These are phyloP conservation scores for Chrysocyon brachyurus DNA, from an alignment of 2,797 vertebrate species.

Conservation along the genomic window DNA sequence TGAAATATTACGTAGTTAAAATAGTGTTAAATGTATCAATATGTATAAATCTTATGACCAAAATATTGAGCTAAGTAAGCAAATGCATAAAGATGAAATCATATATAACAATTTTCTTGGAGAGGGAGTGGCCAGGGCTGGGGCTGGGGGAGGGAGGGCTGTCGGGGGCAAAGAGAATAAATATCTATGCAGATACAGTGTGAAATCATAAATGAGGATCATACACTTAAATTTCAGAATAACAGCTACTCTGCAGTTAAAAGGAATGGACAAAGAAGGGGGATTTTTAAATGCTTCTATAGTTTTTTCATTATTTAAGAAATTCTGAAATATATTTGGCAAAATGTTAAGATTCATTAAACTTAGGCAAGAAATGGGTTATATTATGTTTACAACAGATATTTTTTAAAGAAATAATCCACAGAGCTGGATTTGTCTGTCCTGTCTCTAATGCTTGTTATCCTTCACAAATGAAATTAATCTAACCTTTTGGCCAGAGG, in stretches of 20 bases:
- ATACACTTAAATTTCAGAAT: not conserved
- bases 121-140: not conserved
- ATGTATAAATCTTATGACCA: not conserved
- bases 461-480: not conserved
- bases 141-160: too few relatives aligned
- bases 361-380: not conserved
- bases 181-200: not conserved
- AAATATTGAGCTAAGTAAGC: not conserved
- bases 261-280: not conserved
- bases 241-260: not conserved
- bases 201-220: not conserved
- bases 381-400: not conserved
- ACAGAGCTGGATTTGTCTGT: not conserved
- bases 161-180: not conserved
- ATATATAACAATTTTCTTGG: not conserved
- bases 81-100: not conserved
- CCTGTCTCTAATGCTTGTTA: not conserved
- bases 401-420: not conserved
- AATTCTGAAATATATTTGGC: not conserved
- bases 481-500: not conserved
- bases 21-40: not conserved
- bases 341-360: not conserved
- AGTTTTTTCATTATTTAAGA: not conserved
- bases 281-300: not conserved
- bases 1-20: slow-evolving; percentile 6